These are phyloP conservation scores for Euproctis similis DNA, from an alignment of 2,888 invertebrate genomes.

Conservation along the genomic window DNA sequence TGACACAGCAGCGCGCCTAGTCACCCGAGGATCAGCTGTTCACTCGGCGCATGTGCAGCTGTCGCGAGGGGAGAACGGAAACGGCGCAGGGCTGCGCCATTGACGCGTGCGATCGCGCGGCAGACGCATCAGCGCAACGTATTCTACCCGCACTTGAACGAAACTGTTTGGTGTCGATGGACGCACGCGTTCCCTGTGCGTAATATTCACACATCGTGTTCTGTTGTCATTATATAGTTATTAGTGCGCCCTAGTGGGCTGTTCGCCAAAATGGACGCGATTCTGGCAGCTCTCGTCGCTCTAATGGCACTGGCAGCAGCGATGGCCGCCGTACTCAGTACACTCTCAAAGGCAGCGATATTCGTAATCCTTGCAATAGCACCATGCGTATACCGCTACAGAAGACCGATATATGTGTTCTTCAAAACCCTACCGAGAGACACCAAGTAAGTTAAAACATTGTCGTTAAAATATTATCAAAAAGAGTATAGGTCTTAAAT, in stretches of 20 bases:
- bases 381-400: conserved; percentile 72
- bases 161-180: conserved; percentile 34
- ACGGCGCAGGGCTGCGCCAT: conserved; percentile 35
- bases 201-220: conserved; percentile 26
- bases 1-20: conserved; percentile 33
- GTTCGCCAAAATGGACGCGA: conserved; percentile 70
- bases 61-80: conserved; percentile 30
- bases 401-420: conserved; percentile 77
- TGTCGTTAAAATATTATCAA: too few species aligned
- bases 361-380: conserved; percentile 77
- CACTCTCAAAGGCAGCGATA: conserved; percentile 83
- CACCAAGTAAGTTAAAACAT: conserved; percentile 77
- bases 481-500: too few species aligned
- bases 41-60: conserved; percentile 66
- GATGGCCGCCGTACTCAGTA: conserved; percentile 76
- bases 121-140: conserved; percentile 25
- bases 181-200: conserved; percentile 34
- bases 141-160: conserved; percentile 36
- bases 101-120: conserved; percentile 34
- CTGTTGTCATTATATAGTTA: conserved; percentile 33
- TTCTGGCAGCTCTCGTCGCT: conserved; percentile 68
- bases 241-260: conserved; percentile 61
- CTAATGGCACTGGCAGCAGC: conserved; percentile 72
- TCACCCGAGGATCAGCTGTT: conserved; percentile 61
- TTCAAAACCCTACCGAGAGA: conserved; percentile 81